These are phyloP conservation scores for Drosophila fulvimacula DNA, from an alignment of 2,888 invertebrate species.

Conservation along the genomic window DNA sequence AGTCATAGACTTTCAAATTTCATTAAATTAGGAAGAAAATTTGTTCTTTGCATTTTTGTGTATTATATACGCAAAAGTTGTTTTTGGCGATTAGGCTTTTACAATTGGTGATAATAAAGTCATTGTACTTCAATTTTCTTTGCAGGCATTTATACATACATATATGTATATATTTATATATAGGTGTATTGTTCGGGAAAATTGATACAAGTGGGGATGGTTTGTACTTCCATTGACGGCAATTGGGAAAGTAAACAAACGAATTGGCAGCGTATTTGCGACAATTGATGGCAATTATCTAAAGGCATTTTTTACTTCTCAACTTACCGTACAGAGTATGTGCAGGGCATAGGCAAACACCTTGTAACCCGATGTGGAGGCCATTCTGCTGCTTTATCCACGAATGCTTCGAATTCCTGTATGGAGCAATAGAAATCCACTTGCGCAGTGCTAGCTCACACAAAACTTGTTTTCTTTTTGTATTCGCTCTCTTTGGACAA, in stretches of 20 bases:
- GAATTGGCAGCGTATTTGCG: slow-evolving; percentile 29
- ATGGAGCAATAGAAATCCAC: slow-evolving; percentile 9
- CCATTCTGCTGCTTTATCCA: slow-evolving; percentile 50
- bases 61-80: not conserved
- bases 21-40: not conserved
- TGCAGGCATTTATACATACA: not conserved
- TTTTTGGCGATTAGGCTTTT: not conserved
- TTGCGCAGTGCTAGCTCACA: slow-evolving; percentile 4
- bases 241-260: slow-evolving; percentile 30
- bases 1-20: not conserved
- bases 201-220: slow-evolving; percentile 22
- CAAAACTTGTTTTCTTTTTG: slow-evolving; percentile 35
- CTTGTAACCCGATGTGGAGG: slow-evolving; percentile 74
- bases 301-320: not conserved
- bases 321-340: slow-evolving; percentile 77
- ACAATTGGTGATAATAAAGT: not conserved
- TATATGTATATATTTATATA: not conserved
- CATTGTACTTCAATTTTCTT: slow-evolving; percentile 3
- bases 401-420: slow-evolving; percentile 22
- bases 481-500: slow-evolving; percentile 2
- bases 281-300: slow-evolving; percentile 24
- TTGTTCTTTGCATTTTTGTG: not conserved
- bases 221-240: slow-evolving; percentile 17
- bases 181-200: slow-evolving; percentile 6
- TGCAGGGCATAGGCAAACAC: slow-evolving; percentile 69